Conservation (phyloP, 64 coral and sea anemone genomes). For the Dendronephthya gigantea region DNA sequence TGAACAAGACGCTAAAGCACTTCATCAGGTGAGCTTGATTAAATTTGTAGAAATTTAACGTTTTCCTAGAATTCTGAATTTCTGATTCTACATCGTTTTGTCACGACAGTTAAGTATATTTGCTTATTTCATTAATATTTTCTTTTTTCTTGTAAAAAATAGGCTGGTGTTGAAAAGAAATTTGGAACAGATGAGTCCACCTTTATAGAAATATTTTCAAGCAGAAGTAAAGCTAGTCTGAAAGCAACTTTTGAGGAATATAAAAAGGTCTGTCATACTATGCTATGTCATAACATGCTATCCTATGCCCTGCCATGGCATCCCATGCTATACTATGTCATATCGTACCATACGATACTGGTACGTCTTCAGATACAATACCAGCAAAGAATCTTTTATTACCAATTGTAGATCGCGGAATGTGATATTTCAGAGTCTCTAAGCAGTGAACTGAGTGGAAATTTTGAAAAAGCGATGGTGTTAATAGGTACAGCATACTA, state of each 20-base stretch:
- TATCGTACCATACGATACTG: too few species aligned
- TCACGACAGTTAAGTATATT: too few species aligned
- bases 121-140: neutral
- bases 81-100: too few species aligned
- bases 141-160: neutral
- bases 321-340: too few species aligned
- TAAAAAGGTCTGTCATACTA: slow-evolving; percentile 30
- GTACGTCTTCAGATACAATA: too few species aligned
- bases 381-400: too few species aligned
- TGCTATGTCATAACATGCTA: too few species aligned
- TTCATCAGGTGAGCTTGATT: neutral
- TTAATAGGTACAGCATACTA: neutral
- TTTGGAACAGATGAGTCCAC: slow-evolving; percentile 44
- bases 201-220: slow-evolving; percentile 40
- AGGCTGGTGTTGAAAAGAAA: slow-evolving; percentile 30
- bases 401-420: neutral
- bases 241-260: slow-evolving; percentile 38
- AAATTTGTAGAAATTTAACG: neutral
- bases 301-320: too few species aligned
- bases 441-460: neutral
- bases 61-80: neutral
- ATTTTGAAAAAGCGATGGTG: neutral
- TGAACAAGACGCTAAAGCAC: neutral
- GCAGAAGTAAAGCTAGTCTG: slow-evolving; percentile 31
- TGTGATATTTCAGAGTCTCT: neutral